These are phyloP conservation scores for Heptranchias perlo DNA, from an alignment of 2,113 vertebrate species.

Conservation along the genomic window DNA sequence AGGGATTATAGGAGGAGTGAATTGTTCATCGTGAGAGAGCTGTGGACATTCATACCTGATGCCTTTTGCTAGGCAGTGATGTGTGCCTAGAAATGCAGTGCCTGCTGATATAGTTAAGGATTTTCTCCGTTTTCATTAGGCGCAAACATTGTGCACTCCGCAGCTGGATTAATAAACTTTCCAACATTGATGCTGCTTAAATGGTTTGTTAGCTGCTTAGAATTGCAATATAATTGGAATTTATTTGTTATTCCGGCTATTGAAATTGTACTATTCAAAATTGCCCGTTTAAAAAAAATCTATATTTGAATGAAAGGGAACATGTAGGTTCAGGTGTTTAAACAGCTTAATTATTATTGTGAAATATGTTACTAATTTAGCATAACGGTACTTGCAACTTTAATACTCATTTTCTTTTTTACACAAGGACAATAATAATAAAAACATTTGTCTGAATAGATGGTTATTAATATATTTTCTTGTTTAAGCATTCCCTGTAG, in stretches of 20 bases:
- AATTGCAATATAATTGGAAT: neutral
- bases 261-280: neutral
- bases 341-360: neutral
- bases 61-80: neutral
- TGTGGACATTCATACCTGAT: neutral
- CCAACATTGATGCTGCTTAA: neutral
- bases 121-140: neutral
- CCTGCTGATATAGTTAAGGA: neutral
- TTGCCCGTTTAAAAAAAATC: neutral
- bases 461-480: neutral
- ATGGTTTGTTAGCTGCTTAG: neutral
- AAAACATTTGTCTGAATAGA: neutral
- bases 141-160: neutral
- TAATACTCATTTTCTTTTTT: neutral
- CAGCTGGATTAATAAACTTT: neutral
- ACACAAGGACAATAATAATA: neutral
- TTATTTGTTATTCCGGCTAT: neutral
- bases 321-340: neutral
- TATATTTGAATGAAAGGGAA: neutral
- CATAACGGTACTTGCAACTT: neutral
- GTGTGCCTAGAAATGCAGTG: neutral
- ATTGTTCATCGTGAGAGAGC: neutral
- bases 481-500: slow-evolving; percentile 11
- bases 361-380: neutral
- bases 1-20: neutral